Percentiles rank a stretch among this genome's conserved stretches.
These are phyloP conservation scores for Aphis gossypii DNA, from an alignment of 1,140 invertebrate genomes.

Conservation along the genomic window DNA sequence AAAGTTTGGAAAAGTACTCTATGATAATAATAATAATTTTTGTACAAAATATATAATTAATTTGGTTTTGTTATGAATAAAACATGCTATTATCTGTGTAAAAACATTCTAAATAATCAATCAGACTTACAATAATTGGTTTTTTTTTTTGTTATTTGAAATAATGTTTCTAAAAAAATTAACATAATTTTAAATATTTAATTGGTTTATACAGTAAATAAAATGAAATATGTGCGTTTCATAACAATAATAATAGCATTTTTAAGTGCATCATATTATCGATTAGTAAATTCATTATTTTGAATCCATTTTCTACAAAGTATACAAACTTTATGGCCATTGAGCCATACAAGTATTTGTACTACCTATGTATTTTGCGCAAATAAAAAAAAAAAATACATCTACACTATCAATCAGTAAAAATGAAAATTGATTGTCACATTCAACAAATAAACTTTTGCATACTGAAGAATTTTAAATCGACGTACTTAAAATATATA, in stretches of 20 bases:
- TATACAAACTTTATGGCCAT: not conserved
- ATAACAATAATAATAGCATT: not conserved
- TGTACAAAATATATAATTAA: not conserved
- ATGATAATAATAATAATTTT: not conserved
- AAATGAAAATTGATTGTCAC: not conserved
- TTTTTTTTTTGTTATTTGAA: not conserved
- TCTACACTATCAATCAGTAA: not conserved
- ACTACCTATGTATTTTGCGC: not conserved
- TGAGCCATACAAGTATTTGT: not conserved
- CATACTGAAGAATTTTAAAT: not conserved
- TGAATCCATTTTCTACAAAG: not conserved
- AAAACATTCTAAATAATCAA: not conserved
- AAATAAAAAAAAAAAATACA: not conserved
- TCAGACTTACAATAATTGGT: not conserved
- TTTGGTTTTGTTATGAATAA: not conserved
- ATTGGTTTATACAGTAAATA: not conserved
- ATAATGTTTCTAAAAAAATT: not conserved
- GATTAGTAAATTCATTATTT: not conserved
- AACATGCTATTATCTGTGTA: not conserved
- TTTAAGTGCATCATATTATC: not conserved
- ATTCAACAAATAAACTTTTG: not conserved
- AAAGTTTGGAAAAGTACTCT: not conserved
- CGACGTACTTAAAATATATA: not conserved
- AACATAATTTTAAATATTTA: not conserved
- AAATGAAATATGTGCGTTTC: not conserved